Evolutionary conservation across 2,113 vertebrate species (phyloP).

Genomic region (Nannospalax galili): DNA sequence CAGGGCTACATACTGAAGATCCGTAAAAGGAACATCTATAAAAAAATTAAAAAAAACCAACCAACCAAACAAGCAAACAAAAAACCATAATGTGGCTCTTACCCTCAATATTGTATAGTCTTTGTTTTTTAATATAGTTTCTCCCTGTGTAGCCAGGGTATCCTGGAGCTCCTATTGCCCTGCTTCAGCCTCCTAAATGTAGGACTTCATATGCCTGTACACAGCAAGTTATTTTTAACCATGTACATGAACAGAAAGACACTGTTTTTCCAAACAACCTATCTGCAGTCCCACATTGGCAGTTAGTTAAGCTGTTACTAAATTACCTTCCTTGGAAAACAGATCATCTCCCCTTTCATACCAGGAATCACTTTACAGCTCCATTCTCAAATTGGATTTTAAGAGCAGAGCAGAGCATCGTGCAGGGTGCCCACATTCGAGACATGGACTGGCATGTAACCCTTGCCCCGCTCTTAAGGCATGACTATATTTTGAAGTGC

Average conservation of each 20-base stretch:
- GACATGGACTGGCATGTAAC: neutral
- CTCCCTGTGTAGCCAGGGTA: neutral
- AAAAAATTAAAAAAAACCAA: no score
- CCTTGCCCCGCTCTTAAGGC: constrained; percentile 51
- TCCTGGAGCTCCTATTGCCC: neutral
- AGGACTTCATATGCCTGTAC: no score
- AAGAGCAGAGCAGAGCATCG: neutral
- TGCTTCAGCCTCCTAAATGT: neutral
- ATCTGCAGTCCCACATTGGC: fast-evolving
- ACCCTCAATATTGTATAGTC: neutral
- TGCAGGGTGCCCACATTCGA: fast-evolving
- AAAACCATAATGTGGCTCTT: neutral
- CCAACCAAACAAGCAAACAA: no score
- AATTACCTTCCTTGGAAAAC: neutral
- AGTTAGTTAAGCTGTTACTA: neutral
- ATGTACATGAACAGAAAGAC: neutral
- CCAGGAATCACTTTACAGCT: neutral
- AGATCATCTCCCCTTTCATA: neutral
- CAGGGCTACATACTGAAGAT: neutral
- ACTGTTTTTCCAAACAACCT: neutral
- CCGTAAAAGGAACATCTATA: neutral
- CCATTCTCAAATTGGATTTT: neutral
- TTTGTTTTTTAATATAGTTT: no score
- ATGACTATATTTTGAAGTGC: constrained; percentile 57
- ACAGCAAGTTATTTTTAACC: neutral